Evolutionary conservation across 1,140 invertebrate species (phyloP), one percentile per base, ranked within the genome.

Genomic region (Ceratina australensis): DNA sequence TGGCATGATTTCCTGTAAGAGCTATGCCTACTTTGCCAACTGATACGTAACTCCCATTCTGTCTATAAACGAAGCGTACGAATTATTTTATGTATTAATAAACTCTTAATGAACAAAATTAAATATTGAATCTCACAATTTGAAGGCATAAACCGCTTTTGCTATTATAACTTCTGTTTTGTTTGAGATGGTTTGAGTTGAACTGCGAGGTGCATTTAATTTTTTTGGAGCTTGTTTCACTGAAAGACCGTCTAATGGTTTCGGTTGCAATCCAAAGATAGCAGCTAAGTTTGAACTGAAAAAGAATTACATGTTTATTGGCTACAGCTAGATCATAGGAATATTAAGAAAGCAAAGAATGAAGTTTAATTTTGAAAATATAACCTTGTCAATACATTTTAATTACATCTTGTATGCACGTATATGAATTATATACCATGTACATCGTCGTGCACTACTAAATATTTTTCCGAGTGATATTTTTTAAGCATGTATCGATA

Each of bases 11-110:
- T 80, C 89, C 90, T 63, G 86, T 88, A 54, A 92, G 64, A 3
- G 91, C 91, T 49, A 92, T 87, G 24, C 91, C 91, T 20, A 91
- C 59, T 71, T 90, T 92, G 42, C 90, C 90, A 47, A 89, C 47
- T 28, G 86, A 72, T 54, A 67, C 63, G n/a, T 92, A 92, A 74
- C 84, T 81, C 16, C 89, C 87, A 76, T 88, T 87, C 86, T 89
- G 80, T 22, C 91, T 91, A 59, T 2, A 85, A 90, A 78, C 28
- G 66, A 33, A 42, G 3, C 5, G 10, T 57, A 69, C 75, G 56
- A 33, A 81, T 57, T 49, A 73, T 26, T 20, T 28, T 47, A 66
- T 78, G 13, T n/a, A 72, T 64, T 64, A 64, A n/a, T n/a, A n/a
- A n/a, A n/a, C n/a, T n/a, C 20, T 57, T 26, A 22, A 49, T 49